Evolutionary conservation across 2,113 vertebrate genomes (phyloP), one percentile per base, ranked within the genome.

Genomic region (Myotis brandtii): DNA sequence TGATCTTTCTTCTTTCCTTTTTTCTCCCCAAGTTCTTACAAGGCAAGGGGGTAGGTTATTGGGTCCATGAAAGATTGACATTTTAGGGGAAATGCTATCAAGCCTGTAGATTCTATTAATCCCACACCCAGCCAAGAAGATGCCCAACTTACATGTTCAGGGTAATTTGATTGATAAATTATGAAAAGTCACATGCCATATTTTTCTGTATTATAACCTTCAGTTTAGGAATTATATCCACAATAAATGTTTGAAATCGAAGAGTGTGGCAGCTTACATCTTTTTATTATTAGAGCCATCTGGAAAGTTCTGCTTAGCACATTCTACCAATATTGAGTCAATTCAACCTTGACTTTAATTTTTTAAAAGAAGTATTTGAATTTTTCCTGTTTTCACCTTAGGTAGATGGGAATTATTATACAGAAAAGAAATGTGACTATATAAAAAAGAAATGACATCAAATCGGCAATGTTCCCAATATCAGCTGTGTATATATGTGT

Each of bases 311-410:
- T 91, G 11, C 16, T 77, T 75, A 64, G 46, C 70, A 90, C 27
- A 69, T 86, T 79, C 34, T 90, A 88, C 23, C 52, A 66, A 66
- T 87, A 86, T 16, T 89, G 54, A 95, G 75, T 86, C 77, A 89
- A n/a, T 91, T 93, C 64, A 62, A 64, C 30, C 46, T 64, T 95
- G 88, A 77, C 9, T 46, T 96, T 80, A 80, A 82, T 76, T 50
- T 75, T 75, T 50, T 79, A 75, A 75, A 89, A 77, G 50, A 80
- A 32, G 0, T 66, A 46, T 59, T 86, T 83, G 69, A 93, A 12
- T 18, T 93, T 93, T 84, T 21, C 69, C 59, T 48, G 3, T n/a
- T 18, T 91, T 91, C 76, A 27, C 9, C 9, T 59, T 34, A 79
- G 46, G 9, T 46, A 46, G 32, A 13, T 56, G n/a, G 17, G 2